Evolutionary conservation across 2,888 invertebrate species (phyloP), one percentile per base, ranked within the genome.

Genomic region (Antitype chi): DNA sequence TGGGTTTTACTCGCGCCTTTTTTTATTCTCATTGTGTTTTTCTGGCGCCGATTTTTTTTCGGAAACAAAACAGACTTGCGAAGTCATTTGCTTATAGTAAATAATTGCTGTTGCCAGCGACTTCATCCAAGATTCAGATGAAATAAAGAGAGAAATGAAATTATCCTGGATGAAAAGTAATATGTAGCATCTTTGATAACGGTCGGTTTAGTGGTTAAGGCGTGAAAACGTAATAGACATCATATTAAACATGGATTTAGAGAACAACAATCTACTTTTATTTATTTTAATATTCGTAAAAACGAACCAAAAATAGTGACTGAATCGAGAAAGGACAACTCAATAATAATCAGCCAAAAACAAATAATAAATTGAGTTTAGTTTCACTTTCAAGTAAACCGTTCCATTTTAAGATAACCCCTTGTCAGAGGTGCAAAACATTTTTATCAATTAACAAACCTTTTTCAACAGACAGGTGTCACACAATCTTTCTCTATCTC

Each of bases 361-460:
- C 28, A 32, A 47, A 67, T 47, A 20, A 47, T 13, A 20, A 2
- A 28, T 0, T 9, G 13, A 9, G 3, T 11, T 11, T 28, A 7
- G 5, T 32, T 20, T 25, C 5, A 63, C 1, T 25, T 55, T 17
- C 3, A 32, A 59, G 13, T 0, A 60, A 57, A 2, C 32, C 2
- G 23, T 25, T 79, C 17, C 32, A 28, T 62, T 79, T 62, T 15
- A 25, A 32, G 32, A 11, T 11, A 43, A 23, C 4, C 17, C 17
- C 25, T 25, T 52, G 49, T 57, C 74, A 64, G 81, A 57, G 63
- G 23, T 81, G 28, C 52, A 25, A 57, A 63, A 74, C 47, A 78
- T 49, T 78, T 66, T 60, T 55, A 74, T 81, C 53, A 60, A 52
- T 62, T 52, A 28, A 53, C 49, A 53, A 64, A 60, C 11, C 23